These are phyloP conservation scores for Takifugu rubripes DNA, from an alignment of 2,797 vertebrate genomes.

Conservation along the genomic window DNA sequence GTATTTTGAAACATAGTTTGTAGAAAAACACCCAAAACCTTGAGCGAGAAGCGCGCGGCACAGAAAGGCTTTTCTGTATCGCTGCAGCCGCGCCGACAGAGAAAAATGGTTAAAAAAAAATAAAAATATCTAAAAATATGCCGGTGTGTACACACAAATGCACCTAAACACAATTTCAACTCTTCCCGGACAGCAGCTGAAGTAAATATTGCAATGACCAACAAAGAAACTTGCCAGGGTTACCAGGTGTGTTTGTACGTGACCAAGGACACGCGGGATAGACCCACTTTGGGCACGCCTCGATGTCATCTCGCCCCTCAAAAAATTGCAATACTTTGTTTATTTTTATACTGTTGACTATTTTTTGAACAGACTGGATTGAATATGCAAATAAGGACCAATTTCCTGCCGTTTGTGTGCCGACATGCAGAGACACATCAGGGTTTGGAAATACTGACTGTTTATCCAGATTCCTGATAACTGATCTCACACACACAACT, in stretches of 20 bases:
- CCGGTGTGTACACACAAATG: background rate
- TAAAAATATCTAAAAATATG: background rate
- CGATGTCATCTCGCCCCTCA: conserved; percentile 16
- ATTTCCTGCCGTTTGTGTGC: background rate
- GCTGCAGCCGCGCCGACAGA: background rate
- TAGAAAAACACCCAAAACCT: conserved; percentile 1
- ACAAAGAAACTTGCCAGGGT: conserved; percentile 49
- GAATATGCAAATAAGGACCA: conserved; percentile 10
- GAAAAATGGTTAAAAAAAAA: background rate
- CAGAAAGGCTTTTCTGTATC: background rate
- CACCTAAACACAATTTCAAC: background rate
- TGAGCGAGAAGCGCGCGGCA: background rate
- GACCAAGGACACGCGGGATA: conserved; percentile 16
- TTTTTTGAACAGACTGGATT: conserved; percentile 17
- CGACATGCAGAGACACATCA: background rate
- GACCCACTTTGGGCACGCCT: conserved; percentile 10
- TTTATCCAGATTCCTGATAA: no score
- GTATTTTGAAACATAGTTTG: conserved; percentile 21
- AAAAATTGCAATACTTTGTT: conserved; percentile 7
- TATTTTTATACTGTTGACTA: conserved; percentile 31
- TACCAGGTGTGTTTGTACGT: conserved; percentile 29
- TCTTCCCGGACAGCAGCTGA: background rate
- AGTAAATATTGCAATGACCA: conserved; percentile 34
- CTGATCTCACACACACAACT: no score
- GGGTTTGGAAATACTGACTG: no score